phyloP scores from a whole-genome alignment of 2,888 invertebrate species.

The Bombylius major region DNA sequence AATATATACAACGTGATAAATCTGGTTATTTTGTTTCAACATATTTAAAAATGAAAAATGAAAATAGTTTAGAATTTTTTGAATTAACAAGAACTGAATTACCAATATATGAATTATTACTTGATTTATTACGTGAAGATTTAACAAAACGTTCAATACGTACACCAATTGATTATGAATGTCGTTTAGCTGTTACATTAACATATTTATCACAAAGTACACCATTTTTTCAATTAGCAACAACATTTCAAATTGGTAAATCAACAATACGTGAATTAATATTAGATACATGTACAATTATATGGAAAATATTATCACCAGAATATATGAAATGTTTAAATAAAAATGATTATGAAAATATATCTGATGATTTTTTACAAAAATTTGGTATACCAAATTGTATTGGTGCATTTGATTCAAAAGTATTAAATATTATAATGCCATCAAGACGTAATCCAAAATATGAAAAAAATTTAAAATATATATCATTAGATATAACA shows the following conservation, averaged over 20 bases:
- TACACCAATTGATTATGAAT: not conserved
- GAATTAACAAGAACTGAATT: not conserved
- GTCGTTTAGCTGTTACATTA: not conserved
- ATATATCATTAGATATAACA: not conserved
- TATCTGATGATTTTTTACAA: constrained; percentile 10
- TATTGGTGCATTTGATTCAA: constrained; percentile 17
- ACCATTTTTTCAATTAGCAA: not conserved
- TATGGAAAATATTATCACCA: not conserved
- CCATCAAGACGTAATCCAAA: not conserved
- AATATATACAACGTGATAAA: not conserved
- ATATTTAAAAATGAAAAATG: not conserved
- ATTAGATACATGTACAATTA: not conserved
- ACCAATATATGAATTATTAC: not conserved
- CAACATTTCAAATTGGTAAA: not conserved
- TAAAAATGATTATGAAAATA: not conserved
- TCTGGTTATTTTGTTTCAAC: not conserved
- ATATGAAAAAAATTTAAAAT: not conserved
- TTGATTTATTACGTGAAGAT: not conserved
- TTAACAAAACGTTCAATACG: not conserved
- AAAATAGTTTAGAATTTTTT: not conserved
- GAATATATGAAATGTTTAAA: not conserved
- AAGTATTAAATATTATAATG: constrained; percentile 5
- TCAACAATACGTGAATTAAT: not conserved
- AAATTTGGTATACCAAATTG: constrained; percentile 18
- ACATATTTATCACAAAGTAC: not conserved